These are phyloP conservation scores for Mastomys coucha DNA, from an alignment of 2,113 vertebrate species.

Conservation along the genomic window DNA sequence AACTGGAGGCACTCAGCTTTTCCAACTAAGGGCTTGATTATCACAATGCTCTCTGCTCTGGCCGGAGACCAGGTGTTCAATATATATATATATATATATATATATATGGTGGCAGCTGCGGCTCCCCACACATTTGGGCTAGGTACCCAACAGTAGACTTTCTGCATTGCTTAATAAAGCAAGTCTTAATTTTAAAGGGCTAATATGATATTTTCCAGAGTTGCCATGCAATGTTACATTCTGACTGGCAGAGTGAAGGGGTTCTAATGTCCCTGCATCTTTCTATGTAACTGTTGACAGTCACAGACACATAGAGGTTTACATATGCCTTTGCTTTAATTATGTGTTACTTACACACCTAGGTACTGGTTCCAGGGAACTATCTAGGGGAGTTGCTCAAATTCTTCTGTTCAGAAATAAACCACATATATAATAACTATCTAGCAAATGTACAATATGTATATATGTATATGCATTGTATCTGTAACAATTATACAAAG, in stretches of 20 bases:
- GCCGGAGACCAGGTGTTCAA: no score
- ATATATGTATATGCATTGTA: background rate
- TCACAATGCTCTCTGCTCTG: no score
- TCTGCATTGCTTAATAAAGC: background rate
- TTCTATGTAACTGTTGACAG: background rate
- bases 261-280: background rate
- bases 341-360: background rate
- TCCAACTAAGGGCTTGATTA: no score
- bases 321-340: background rate
- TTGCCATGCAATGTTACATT: background rate
- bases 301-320: background rate
- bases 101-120: no score
- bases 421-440: background rate
- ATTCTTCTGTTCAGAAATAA: slow-evolving; percentile 11
- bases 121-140: no score
- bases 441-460: background rate
- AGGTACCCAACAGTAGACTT: background rate
- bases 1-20: no score
- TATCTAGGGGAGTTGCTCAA: background rate
- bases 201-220: background rate
- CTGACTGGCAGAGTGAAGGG: background rate
- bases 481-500: no score
- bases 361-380: background rate
- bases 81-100: no score
- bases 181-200: background rate